Base-by-base conservation (phyloP, 2,113 vertebrate species). In the Colossoma macropomum region DNA sequence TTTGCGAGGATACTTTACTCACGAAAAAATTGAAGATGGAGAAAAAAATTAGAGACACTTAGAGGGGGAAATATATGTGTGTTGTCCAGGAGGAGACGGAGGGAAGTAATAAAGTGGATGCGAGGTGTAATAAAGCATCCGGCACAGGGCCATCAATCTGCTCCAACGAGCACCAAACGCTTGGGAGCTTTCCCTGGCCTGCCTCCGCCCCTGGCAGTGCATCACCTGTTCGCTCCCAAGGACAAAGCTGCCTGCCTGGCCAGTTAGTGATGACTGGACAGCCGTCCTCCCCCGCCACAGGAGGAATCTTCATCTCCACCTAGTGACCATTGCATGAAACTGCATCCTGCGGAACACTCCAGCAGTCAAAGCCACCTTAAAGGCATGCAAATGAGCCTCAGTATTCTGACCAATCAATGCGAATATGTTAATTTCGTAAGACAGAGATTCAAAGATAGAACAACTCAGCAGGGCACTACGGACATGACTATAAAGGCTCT, bases 251-350 rank as follows among this genome's bases (percentile, higher is more conserved):
- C 65, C 68, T 60, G 63, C 27, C 78, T 56, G 74, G 21, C 74
- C 73, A 32, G 54, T 71, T 32, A 77, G 63, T 52, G 66, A 73
- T 59, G 32, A 48, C 56, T 30, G 75, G 79, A 62, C 75, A 32
- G 17, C 28, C 38, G 34, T 70, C 76, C 30, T 75, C 6, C 54
- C 73, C 34, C 27, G 21, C 48, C 59, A 65, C 54, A 80, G 54
- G 50, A 65, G 87, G 69, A 59, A 72, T 69, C 90, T 88, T 89
- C 70, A 30, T 68, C 90, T 56, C 92, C 92, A 90, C 90, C 92
- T 92, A 89, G 92, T 94, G 93, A 90, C 66, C 79, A 66, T 28
- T 84, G 75, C 13, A 27, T 41, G 75, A 66, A 84, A 48, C 25
- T 83, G 79, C 82, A 84, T 75, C 23, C 13, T 77, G 25, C 60